Percentiles rank a stretch among this genome's conserved stretches.
Conservation (phyloP, 2,113 vertebrate species). For the Ahaetulla prasina region DNA sequence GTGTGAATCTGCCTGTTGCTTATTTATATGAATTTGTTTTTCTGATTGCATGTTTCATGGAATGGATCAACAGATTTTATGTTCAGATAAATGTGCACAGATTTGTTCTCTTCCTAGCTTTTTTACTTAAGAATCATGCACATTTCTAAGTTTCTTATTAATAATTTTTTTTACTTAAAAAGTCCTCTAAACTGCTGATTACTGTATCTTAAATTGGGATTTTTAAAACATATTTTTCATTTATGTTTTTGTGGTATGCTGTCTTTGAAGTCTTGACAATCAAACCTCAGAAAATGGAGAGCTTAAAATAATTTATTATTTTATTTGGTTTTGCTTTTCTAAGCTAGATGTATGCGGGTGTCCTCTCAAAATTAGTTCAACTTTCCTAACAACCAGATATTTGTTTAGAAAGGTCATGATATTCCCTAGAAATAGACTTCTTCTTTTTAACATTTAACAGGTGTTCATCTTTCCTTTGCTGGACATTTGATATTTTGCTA, state of each 20-base stretch:
- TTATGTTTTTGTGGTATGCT: not conserved
- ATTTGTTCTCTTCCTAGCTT: not conserved
- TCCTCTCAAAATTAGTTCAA: not conserved
- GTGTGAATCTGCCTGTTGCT: not conserved
- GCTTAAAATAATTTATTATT: not conserved
- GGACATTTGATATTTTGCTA: not conserved
- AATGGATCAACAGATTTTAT: not conserved
- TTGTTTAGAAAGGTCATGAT: not conserved
- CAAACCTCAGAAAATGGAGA: not conserved
- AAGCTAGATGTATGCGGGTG: not conserved
- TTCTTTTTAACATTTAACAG: conserved; percentile 12
- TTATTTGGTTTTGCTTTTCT: not conserved
- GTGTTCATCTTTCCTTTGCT: conserved; percentile 2
- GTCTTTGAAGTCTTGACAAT: not conserved
- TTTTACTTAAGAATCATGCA: not conserved
- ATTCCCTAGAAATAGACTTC: not conserved
- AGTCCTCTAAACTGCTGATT: not conserved
- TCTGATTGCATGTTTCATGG: not conserved
- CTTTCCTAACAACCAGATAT: not conserved
- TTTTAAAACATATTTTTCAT: not conserved
- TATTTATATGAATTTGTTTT: not conserved
- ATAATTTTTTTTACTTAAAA: not conserved
- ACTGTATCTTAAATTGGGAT: not conserved
- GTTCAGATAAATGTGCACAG: not conserved
- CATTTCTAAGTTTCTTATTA: not conserved